These are phyloP conservation scores for Paradisaea rubra DNA, from an alignment of 2,113 vertebrate species.

Conservation along the genomic window DNA sequence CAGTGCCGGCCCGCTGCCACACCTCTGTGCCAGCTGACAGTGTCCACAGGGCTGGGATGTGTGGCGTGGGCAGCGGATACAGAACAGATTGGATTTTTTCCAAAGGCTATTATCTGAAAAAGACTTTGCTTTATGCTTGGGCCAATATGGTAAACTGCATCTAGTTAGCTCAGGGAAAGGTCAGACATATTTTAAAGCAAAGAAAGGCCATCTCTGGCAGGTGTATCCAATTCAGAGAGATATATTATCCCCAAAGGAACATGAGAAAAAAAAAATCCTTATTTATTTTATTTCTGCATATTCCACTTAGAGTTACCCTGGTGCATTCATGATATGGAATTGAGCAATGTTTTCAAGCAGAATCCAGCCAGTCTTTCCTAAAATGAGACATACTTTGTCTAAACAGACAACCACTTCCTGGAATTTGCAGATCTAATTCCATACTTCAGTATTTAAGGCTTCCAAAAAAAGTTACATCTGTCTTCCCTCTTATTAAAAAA, in stretches of 20 bases:
- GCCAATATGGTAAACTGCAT: slow-evolving; percentile 26
- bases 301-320: background rate
- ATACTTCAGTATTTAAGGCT: slow-evolving; percentile 57
- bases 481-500: slow-evolving; percentile 38
- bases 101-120: background rate
- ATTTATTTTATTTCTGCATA: slow-evolving; percentile 38
- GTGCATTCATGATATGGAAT: background rate
- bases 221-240: slow-evolving; percentile 36
- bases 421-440: slow-evolving; percentile 63
- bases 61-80: background rate
- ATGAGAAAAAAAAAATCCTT: background rate
- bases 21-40: background rate
- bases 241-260: slow-evolving; percentile 19
- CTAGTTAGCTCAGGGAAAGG: slow-evolving; percentile 53
- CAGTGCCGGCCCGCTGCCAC: background rate
- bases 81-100: background rate
- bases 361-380: background rate
- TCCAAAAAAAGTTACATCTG: slow-evolving; percentile 52
- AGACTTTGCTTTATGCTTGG: slow-evolving; percentile 6
- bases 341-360: background rate
- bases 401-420: slow-evolving; percentile 10
- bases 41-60: rapidly evolving
- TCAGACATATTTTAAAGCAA: slow-evolving; percentile 47
- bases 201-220: slow-evolving; percentile 49
- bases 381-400: background rate